These are phyloP conservation scores for human DNA, from an alignment of 2,113 vertebrate genomes.

Conservation along the genomic window GRCh38 chr15:95653501-95654000, in stretches of 20 bases:
- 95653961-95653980: accelerated
- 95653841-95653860: too few relatives aligned
- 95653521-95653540: background rate
- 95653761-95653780: accelerated
- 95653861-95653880: background rate
- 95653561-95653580: background rate
- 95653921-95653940: background rate
- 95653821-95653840: background rate
- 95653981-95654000: background rate
- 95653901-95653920: background rate
- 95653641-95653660: background rate
- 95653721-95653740: background rate
- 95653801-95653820: background rate
- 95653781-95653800: accelerated
- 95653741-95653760: background rate
- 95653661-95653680: accelerated
- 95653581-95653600: background rate
- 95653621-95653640: background rate
- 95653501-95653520: background rate
- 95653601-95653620: too few relatives aligned
- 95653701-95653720: background rate
- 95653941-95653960: background rate
- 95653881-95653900: accelerated
- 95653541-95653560: background rate
- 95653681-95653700: background rate